These are phyloP conservation scores for Choristoneura rosaceana DNA, from an alignment of 2,888 invertebrate genomes.

Conservation along the genomic window DNA sequence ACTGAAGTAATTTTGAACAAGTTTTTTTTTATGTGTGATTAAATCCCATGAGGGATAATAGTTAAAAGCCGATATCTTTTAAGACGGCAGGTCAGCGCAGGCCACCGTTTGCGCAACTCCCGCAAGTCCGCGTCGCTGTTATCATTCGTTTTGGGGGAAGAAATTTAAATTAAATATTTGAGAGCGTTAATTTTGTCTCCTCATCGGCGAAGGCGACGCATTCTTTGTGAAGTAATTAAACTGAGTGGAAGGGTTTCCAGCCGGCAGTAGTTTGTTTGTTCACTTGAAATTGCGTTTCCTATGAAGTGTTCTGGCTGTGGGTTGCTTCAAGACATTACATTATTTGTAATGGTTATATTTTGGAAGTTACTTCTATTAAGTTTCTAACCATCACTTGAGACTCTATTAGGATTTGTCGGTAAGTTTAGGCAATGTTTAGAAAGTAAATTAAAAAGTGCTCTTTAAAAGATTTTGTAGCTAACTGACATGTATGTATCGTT, in stretches of 20 bases:
- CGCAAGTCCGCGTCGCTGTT: constrained; percentile 73
- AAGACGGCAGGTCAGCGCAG: neutral
- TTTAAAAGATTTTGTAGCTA: neutral
- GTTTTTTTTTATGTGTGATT: no score
- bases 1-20: no score
- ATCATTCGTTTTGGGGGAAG: constrained; percentile 81
- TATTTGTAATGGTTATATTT: constrained; percentile 49
- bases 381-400: neutral
- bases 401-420: neutral
- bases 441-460: neutral
- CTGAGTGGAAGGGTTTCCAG: constrained; percentile 83
- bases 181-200: constrained; percentile 85
- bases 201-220: constrained; percentile 84
- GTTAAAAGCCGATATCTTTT: neutral
- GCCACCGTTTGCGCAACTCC: constrained; percentile 40
- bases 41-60: neutral
- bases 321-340: constrained; percentile 63
- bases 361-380: constrained; percentile 15
- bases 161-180: constrained; percentile 86
- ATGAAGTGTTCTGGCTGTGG: constrained; percentile 74
- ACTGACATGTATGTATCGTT: no score
- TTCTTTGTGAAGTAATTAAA: constrained; percentile 86
- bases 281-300: constrained; percentile 82
- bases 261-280: constrained; percentile 84
- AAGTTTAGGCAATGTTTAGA: neutral